These are phyloP conservation scores for Wasmannia auropunctata DNA, from an alignment of 1,140 invertebrate genomes.

Conservation along the genomic window DNA sequence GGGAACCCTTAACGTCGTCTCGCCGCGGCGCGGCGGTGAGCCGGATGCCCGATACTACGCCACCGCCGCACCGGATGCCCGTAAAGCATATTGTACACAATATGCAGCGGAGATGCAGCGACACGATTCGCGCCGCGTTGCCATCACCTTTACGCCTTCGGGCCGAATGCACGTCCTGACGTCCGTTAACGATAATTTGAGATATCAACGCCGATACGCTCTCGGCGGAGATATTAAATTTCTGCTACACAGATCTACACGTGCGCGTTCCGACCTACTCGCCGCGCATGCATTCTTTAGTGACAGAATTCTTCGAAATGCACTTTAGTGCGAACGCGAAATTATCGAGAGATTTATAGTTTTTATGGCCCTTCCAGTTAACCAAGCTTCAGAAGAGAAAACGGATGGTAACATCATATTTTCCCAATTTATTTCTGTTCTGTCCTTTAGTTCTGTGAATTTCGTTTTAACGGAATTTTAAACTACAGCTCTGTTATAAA, in stretches of 20 bases:
- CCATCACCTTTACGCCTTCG: constrained; percentile 62
- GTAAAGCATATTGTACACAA: constrained; percentile 66
- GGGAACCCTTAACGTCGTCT: constrained; percentile 23
- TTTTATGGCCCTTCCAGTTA: not conserved
- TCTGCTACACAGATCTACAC: not conserved
- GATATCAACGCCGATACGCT: constrained; percentile 13
- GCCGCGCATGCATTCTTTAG: not conserved
- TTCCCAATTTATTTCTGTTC: not conserved
- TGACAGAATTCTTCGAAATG: not conserved
- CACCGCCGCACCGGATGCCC: constrained; percentile 50
- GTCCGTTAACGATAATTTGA: constrained; percentile 36
- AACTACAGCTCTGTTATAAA: not conserved
- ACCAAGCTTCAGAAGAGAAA: not conserved
- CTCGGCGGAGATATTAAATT: not conserved
- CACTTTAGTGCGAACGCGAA: not conserved
- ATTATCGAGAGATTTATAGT: not conserved
- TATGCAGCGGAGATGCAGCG: constrained; percentile 42
- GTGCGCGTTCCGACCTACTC: not conserved
- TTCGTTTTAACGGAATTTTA: constrained; percentile 17
- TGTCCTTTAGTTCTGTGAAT: no score
- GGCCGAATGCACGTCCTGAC: constrained; percentile 6
- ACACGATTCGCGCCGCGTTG: constrained; percentile 41
- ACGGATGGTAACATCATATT: not conserved
- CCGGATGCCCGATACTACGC: constrained; percentile 42
- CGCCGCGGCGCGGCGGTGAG: not conserved